Base-by-base conservation (phyloP, 30 jellyfish, hydroid and myxozoan species). In the Pseudorhiza aurosa region DNA sequence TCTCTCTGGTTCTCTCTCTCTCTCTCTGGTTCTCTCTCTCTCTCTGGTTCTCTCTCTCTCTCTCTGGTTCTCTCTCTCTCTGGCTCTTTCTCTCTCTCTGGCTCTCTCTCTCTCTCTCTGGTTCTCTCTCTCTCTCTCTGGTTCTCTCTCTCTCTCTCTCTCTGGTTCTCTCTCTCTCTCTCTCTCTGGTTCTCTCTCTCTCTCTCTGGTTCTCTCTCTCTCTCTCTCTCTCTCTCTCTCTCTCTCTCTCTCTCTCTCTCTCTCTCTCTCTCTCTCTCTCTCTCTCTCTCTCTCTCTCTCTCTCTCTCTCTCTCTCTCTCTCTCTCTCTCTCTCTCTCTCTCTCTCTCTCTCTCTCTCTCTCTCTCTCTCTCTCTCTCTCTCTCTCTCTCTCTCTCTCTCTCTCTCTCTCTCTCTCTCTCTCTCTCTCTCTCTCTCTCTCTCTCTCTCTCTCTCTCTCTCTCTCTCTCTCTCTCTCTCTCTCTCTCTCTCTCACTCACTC, bases 401-500 rank as follows among this genome's bases (percentile, higher is more conserved):
- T 15, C 55, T 42, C 55, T 42, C 55, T 42, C 55, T 42, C 15
- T 42, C 55, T 42, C 55, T 42, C 55, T 42, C 55, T 42, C 55
- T 42, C 55, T 42, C 55, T 42, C 55, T 42, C 55, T 42, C 55
- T 42, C 55, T 42, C 55, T 42, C 55, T 42, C 55, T 42, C 55
- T 42, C 55, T 42, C 55, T 42, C 55, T 42, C 55, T 42, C 55
- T 42, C 55, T 42, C 55, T 42, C 55, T 42, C 55, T 42, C 55
- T 42, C 55, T 42, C 55, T 42, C 55, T 42, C 55, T 42, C 55
- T 42, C 55, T 42, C 55, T 42, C 55, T 42, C 55, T 42, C 55
- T 42, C 9, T 15, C 15, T 15, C 15, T 15, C 55, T 42, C 55
- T 42, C 55, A 8, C 55, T 42, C 55, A 8, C 55, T 42, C 55